Evolutionary conservation across 2,797 vertebrate species (phyloP).

Genomic region (Pyrrhura leucotis): DNA sequence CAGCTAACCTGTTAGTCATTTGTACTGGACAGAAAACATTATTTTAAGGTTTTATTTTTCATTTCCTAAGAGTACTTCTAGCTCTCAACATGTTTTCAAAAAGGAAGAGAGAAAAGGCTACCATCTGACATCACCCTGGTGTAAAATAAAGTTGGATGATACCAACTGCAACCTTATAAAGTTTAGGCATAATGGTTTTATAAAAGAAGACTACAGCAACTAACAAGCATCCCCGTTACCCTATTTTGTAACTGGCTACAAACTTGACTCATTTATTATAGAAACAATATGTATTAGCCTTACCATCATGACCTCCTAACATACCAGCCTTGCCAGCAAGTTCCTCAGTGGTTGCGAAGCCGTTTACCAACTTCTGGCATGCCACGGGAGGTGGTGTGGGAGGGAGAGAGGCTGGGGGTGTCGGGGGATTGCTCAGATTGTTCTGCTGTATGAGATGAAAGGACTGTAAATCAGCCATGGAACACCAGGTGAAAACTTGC

Average conservation of each 20-base stretch:
- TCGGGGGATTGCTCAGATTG: conserved; percentile 99
- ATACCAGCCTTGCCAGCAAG: conserved; percentile 91
- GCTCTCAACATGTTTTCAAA: not conserved
- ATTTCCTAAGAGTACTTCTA: not conserved
- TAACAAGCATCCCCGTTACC: not conserved
- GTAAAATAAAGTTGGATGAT: not conserved
- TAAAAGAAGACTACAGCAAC: not conserved
- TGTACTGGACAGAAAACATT: not conserved
- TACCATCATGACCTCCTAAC: conserved; percentile 85
- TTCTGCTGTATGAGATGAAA: conserved; percentile 87
- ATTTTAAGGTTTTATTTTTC: not conserved
- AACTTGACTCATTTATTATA: not conserved
- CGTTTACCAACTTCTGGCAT: conserved; percentile 98
- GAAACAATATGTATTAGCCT: not conserved
- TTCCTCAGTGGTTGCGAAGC: conserved; percentile 96
- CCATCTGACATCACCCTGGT: not conserved
- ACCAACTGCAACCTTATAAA: not conserved
- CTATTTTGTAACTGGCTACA: not conserved
- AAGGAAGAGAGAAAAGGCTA: accelerated
- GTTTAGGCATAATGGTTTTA: not conserved
- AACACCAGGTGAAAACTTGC: not conserved
- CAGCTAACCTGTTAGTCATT: not conserved
- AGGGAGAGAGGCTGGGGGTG: conserved; percentile 95
- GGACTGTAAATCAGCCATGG: conserved; percentile 38
- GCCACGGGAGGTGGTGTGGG: conserved; percentile 95